Conservation (phyloP, 2,888 invertebrate species). For the Ditula angustiorana region DNA sequence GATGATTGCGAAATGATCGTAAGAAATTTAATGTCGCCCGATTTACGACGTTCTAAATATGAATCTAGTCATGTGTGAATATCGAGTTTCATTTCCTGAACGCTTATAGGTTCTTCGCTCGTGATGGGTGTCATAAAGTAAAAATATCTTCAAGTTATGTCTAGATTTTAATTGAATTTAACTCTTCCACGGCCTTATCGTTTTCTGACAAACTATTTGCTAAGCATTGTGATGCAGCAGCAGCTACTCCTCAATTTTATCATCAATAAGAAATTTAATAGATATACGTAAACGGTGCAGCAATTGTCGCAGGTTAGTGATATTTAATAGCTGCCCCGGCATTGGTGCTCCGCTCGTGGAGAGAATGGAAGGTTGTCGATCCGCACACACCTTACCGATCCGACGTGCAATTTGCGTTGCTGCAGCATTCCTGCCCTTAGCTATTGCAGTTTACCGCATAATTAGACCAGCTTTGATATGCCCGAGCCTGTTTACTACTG, state of each 20-base stretch:
- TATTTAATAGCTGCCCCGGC: constrained; percentile 74
- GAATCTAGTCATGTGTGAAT: constrained; percentile 55
- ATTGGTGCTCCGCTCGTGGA: constrained; percentile 67
- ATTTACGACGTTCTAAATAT: constrained; percentile 61
- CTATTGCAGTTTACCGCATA: constrained; percentile 59
- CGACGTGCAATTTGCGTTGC: constrained; percentile 67
- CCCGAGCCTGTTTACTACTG: constrained; percentile 39
- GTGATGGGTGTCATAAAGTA: neutral
- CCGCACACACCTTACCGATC: constrained; percentile 66
- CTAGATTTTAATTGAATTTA: neutral
- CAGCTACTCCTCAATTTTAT: constrained; percentile 9
- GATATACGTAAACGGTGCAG: neutral
- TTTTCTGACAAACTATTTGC: constrained; percentile 43
- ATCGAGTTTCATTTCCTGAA: constrained; percentile 54
- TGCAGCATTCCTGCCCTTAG: constrained; percentile 69
- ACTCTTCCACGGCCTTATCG: neutral
- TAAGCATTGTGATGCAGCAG: neutral
- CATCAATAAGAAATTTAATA: constrained; percentile 4
- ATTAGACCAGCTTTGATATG: constrained; percentile 56
- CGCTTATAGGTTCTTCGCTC: constrained; percentile 31
- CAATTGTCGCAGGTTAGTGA: constrained; percentile 46
- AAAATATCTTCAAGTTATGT: neutral
- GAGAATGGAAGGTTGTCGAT: constrained; percentile 80
- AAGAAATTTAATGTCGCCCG: constrained; percentile 51
- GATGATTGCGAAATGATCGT: constrained; percentile 51